phyloP scores from a whole-genome alignment of 2,113 vertebrate species.

The Jaculus jaculus region DNA sequence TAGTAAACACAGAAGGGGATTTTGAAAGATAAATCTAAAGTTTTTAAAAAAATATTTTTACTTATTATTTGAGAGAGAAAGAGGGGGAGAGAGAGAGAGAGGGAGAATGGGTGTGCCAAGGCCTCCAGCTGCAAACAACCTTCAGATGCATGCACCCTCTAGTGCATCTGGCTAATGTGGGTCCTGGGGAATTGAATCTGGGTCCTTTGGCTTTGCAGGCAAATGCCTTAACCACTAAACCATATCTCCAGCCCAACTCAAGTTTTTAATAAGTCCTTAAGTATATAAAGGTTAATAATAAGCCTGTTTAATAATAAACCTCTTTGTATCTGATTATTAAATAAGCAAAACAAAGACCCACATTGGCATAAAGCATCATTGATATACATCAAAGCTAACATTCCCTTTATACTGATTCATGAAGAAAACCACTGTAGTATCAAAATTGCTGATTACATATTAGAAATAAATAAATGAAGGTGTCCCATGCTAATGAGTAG shows the following conservation, averaged over 20 bases:
- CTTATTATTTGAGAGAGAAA: too few species aligned
- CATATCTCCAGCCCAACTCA: too few species aligned
- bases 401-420: neutral
- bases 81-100: too few species aligned
- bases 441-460: neutral
- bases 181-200: too few species aligned
- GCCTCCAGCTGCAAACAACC: too few species aligned
- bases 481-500: neutral
- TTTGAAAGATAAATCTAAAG: slow-evolving; percentile 17
- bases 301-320: neutral
- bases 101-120: too few species aligned
- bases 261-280: neutral
- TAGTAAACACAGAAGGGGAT: neutral
- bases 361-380: neutral
- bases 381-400: neutral
- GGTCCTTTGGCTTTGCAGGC: too few species aligned
- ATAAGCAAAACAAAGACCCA: neutral
- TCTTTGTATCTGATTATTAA: slow-evolving; percentile 6
- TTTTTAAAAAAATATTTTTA: neutral
- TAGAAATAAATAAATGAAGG: neutral
- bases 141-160: too few species aligned
- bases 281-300: neutral
- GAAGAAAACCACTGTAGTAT: neutral
- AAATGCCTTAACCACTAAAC: too few species aligned
- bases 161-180: too few species aligned